Conservation (phyloP, 2,113 vertebrate species). For the Larimichthys polyactis region DNA sequence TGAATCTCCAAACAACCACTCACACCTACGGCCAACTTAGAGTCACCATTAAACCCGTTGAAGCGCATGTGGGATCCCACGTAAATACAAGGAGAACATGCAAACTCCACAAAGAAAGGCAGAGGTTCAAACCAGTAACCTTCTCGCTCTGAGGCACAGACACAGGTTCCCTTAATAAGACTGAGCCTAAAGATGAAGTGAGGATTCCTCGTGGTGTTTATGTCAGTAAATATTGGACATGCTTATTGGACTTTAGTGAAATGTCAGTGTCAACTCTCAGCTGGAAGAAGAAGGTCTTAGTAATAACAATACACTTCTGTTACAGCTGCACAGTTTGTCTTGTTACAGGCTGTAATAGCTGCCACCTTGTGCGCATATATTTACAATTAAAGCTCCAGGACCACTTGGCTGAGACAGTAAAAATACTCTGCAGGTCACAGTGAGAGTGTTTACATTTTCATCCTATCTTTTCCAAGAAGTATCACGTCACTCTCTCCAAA, state of each 20-base stretch:
- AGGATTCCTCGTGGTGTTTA: too few relatives aligned
- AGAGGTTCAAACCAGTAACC: too few relatives aligned
- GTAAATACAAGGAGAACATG: too few relatives aligned
- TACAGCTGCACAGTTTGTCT: not conserved
- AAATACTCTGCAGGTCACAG: conserved; percentile 50
- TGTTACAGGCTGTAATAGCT: not conserved
- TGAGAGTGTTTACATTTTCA: conserved; percentile 55
- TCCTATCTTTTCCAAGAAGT: conserved; percentile 31
- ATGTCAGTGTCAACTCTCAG: not conserved
- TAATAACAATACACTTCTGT: not conserved
- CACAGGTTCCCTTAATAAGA: too few relatives aligned
- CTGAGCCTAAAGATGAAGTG: too few relatives aligned
- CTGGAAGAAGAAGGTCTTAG: not conserved
- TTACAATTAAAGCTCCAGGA: conserved; percentile 13
- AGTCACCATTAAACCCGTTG: too few relatives aligned
- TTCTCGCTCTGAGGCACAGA: too few relatives aligned
- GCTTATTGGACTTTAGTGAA: not conserved
- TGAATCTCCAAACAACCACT: too few relatives aligned
- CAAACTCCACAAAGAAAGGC: too few relatives aligned
- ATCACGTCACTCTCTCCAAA: conserved; percentile 50
- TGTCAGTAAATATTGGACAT: not conserved
- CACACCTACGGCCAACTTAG: too few relatives aligned
- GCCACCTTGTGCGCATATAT: not conserved
- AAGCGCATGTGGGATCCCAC: too few relatives aligned
- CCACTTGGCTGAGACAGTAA: conserved; percentile 37